Evolutionary conservation across 1,140 invertebrate species (phyloP), one percentile per base, ranked within the genome.

Genomic region (Phymastichus coffea): DNA sequence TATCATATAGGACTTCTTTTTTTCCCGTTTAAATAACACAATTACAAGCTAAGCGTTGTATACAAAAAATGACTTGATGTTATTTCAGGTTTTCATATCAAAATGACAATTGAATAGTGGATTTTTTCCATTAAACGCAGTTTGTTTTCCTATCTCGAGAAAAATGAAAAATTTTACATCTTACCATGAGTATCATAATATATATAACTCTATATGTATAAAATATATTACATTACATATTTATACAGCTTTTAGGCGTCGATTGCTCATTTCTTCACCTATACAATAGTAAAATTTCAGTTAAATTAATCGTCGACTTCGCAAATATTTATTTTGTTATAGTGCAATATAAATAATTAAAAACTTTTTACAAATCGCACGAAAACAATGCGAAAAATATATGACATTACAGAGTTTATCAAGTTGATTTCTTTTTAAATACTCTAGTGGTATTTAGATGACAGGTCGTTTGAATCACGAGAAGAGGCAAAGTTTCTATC

Each of bases 221-320:
- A 30, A 49, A 65, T 57, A 64, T 63, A 70, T 66, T 74, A 73
- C 73, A 70, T 73, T 76, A 76, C 75, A 77, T 61, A 64, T 77
- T 78, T 77, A 70, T 79, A 79, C 75, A 77, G 58, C 66, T 59
- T 63, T 69, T 70, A 74, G 70, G 72, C 75, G 74, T 66, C n/a
- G 70, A 69, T 68, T 71, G 46, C 63, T 59, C 69, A 69, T 26
- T 49, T 57, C 28, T 51, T 28, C n/a, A 44, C 57, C 12, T 60
- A 38, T n/a, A 66, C 58, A 64, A 66, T 70, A 73, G 66, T 76
- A 71, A n/a, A n/a, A 69, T 67, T 71, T 66, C 63, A 69, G n/a
- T 78, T 78, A 77, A 78, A 74, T 78, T 75, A 75, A 76, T 73
- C 75, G 70, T 69, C 69, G 63, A n/a, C n/a, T n/a, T n/a, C n/a